phyloP scores from a whole-genome alignment of 1,140 invertebrate genomes.

The Globodera ellingtonae region DNA sequence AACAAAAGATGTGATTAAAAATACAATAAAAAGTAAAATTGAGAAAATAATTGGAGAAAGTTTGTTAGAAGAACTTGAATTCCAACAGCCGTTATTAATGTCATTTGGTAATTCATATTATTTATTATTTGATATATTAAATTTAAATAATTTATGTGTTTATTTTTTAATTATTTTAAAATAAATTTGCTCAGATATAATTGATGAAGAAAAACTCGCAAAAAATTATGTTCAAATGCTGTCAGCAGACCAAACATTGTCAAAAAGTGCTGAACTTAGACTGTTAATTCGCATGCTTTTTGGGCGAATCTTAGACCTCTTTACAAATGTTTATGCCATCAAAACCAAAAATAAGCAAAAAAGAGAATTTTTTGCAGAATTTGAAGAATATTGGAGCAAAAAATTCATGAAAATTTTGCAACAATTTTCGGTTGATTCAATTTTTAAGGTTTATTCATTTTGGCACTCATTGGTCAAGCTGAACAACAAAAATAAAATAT shows the following conservation, averaged over 20 bases:
- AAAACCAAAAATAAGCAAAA: not conserved
- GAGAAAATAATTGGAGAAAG: not conserved
- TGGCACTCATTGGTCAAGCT: not conserved
- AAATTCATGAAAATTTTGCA: not conserved
- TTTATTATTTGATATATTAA: too few relatives aligned
- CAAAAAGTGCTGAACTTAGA: not conserved
- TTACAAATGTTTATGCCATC: not conserved
- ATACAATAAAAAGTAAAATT: constrained; percentile 1
- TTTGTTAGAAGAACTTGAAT: not conserved
- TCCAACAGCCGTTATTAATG: not conserved
- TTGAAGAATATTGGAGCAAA: not conserved
- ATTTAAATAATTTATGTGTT: too few relatives aligned
- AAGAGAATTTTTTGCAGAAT: not conserved
- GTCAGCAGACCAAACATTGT: not conserved
- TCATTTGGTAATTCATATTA: not conserved
- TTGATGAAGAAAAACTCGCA: not conserved
- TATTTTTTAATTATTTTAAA: too few relatives aligned
- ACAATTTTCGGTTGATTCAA: not conserved
- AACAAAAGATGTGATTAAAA: not conserved
- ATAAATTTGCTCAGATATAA: not conserved
- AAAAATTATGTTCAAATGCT: not conserved
- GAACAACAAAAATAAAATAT: not conserved
- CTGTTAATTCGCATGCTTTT: not conserved
- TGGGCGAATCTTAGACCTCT: not conserved
- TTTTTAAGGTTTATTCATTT: not conserved